Conservation (phyloP, 1,140 invertebrate species). For the Lethocerus indicus region DNA sequence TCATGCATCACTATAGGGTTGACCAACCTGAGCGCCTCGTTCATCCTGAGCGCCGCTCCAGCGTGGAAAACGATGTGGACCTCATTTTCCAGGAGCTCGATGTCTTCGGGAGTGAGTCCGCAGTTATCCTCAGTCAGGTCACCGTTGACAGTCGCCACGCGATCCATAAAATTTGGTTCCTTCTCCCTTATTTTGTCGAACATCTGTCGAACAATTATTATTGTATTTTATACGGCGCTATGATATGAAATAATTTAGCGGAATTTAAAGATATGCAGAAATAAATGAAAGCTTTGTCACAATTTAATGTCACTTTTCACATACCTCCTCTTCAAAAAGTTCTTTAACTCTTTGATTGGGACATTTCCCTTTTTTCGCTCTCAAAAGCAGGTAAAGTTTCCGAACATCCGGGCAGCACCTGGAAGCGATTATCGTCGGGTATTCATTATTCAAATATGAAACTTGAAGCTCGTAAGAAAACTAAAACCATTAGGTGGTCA, state of each 20-base stretch:
- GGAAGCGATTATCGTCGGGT: slow-evolving; percentile 1
- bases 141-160: slow-evolving; percentile 42
- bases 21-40: slow-evolving; percentile 44
- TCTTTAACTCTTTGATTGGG: slow-evolving; percentile 43
- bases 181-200: slow-evolving; percentile 32
- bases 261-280: neutral
- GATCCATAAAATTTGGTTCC: slow-evolving; percentile 32
- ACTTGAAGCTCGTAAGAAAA: no score
- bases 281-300: no score
- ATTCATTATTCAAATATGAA: neutral
- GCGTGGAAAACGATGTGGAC: slow-evolving; percentile 54
- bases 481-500: no score
- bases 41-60: slow-evolving; percentile 46
- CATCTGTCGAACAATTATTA: slow-evolving; percentile 25
- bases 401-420: slow-evolving; percentile 46
- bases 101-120: slow-evolving; percentile 45
- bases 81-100: slow-evolving; percentile 33
- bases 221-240: neutral
- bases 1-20: no score
- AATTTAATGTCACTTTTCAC: slow-evolving; percentile 22
- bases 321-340: slow-evolving; percentile 40
- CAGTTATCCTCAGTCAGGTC: slow-evolving; percentile 47
- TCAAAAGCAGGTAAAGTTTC: slow-evolving; percentile 61
- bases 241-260: neutral
- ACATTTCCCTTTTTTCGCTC: slow-evolving; percentile 58